These are phyloP conservation scores for Enteromius paludinosus DNA, from an alignment of 2,797 vertebrate genomes.

Conservation along the genomic window DNA sequence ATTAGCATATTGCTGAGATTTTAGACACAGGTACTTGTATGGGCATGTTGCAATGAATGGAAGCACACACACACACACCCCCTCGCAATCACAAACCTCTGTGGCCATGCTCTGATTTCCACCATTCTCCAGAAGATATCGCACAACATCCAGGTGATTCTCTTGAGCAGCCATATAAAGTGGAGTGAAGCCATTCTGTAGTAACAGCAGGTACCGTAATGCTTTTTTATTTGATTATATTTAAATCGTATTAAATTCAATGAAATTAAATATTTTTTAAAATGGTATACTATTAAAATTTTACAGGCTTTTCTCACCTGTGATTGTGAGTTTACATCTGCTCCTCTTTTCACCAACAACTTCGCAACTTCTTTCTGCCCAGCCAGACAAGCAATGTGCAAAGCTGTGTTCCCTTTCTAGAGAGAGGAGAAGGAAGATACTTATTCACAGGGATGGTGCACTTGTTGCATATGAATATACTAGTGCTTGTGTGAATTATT, in stretches of 20 bases:
- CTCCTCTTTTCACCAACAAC: slow-evolving; percentile 91
- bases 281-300: background rate
- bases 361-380: slow-evolving; percentile 93
- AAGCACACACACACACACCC: background rate
- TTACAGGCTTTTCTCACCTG: slow-evolving; percentile 78
- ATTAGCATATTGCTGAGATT: too few species aligned
- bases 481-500: background rate
- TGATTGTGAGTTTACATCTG: slow-evolving; percentile 93
- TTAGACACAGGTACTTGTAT: too few species aligned
- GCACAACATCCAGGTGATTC: slow-evolving; percentile 94
- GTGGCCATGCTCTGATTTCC: slow-evolving; percentile 98
- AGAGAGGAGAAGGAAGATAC: background rate
- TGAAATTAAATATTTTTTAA: background rate
- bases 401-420: slow-evolving; percentile 97
- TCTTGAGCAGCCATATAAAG: slow-evolving; percentile 98
- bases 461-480: background rate
- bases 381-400: slow-evolving; percentile 96
- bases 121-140: slow-evolving; percentile 92
- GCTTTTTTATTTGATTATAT: background rate
- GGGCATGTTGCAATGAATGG: background rate
- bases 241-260: background rate
- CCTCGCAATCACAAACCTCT: slow-evolving; percentile 78
- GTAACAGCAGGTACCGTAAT: background rate
- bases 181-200: slow-evolving; percentile 96
- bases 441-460: background rate